Percentiles rank a stretch among this genome's conserved stretches.
phyloP scores from a whole-genome alignment of 2,888 invertebrate genomes.

The Marronus borbonicus region DNA sequence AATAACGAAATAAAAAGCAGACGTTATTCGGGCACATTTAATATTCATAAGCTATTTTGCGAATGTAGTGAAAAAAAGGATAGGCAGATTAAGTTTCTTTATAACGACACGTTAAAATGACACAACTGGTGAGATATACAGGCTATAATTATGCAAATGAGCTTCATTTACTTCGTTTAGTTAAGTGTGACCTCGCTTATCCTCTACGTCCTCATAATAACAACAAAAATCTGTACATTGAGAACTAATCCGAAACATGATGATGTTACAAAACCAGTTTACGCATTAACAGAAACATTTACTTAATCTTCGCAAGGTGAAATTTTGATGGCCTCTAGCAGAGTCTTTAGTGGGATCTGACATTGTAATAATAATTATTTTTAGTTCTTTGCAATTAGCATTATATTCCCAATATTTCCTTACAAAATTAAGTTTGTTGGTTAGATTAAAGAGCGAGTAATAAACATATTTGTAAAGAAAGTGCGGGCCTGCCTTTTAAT shows the following conservation, averaged over 20 bases:
- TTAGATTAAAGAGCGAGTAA: no score
- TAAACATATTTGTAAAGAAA: background rate
- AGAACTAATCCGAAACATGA: slow-evolving; percentile 32
- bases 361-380: background rate
- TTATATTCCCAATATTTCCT: background rate
- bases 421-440: no score
- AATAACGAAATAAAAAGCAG: slow-evolving; percentile 10
- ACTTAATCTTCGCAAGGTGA: background rate
- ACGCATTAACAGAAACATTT: slow-evolving; percentile 23
- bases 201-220: slow-evolving; percentile 19
- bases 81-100: slow-evolving; percentile 19
- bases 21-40: background rate
- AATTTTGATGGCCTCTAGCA: no score
- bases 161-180: slow-evolving; percentile 3
- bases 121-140: slow-evolving; percentile 21
- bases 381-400: background rate
- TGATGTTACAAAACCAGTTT: slow-evolving; percentile 28
- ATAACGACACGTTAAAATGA: background rate
- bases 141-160: slow-evolving; percentile 32
- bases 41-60: slow-evolving; percentile 18
- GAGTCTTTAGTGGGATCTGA: no score
- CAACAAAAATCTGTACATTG: slow-evolving; percentile 31
- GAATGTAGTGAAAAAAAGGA: slow-evolving; percentile 13
- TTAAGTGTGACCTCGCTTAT: slow-evolving; percentile 34
- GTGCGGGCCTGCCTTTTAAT: slow-evolving; percentile 32